These are phyloP conservation scores for Mesoligia furuncula DNA, from an alignment of 2,888 invertebrate genomes.

Conservation along the genomic window DNA sequence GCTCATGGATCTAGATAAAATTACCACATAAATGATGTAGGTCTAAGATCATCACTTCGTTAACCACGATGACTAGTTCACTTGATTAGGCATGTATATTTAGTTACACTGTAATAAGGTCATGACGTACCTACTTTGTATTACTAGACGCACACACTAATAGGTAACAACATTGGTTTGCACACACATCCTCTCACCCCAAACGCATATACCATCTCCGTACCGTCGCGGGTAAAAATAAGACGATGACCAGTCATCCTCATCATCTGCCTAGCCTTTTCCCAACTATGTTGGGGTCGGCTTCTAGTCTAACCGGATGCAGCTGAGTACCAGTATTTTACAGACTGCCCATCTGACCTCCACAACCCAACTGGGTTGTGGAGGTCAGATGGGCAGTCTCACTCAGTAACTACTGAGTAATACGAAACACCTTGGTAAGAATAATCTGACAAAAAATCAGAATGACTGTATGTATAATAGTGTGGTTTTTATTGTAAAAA, in stretches of 20 bases:
- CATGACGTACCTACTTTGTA: neutral
- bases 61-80: neutral
- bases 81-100: neutral
- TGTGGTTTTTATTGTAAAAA: no score
- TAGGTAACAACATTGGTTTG: no score
- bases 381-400: no score
- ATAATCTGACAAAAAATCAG: no score
- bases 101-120: neutral
- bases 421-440: neutral
- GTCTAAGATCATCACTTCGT: neutral
- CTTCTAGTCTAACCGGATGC: no score
- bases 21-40: slow-evolving; percentile 14
- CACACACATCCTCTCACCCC: no score
- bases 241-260: neutral
- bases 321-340: neutral
- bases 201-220: no score
- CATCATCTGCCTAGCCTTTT: no score
- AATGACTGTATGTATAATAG: no score
- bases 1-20: slow-evolving; percentile 7
- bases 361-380: no score
- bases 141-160: neutral
- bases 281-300: no score
- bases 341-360: neutral
- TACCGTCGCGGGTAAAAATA: no score
- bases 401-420: neutral